Percentiles rank a stretch among this genome's conserved stretches.
These are phyloP conservation scores for Equus przewalskii DNA, from an alignment of 2,113 vertebrate species.

Conservation along the genomic window DNA sequence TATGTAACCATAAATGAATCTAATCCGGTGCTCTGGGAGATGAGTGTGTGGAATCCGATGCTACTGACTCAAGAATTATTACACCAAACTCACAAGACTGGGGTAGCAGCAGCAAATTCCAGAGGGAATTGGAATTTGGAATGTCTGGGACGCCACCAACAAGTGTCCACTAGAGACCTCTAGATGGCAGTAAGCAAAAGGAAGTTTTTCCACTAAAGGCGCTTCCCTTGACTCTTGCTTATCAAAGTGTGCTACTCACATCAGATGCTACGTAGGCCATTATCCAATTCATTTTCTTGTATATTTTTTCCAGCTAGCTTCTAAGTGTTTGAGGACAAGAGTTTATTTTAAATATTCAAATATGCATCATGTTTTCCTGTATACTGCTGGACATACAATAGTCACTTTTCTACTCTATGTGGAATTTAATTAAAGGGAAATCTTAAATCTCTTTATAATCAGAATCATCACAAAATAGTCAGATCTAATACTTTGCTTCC, in stretches of 20 bases:
- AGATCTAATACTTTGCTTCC: background rate
- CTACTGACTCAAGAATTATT: background rate
- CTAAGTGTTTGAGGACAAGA: background rate
- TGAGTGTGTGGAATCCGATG: background rate
- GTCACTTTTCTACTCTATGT: background rate
- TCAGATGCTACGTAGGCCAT: background rate
- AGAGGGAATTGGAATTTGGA: background rate
- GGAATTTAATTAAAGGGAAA: background rate
- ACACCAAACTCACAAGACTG: background rate
- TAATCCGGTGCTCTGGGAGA: background rate
- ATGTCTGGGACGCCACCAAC: background rate
- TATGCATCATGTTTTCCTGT: background rate
- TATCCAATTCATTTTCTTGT: background rate
- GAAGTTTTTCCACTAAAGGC: background rate
- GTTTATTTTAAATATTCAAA: background rate
- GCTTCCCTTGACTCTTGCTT: background rate
- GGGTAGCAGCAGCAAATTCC: background rate
- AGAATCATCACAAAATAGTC: background rate
- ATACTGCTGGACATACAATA: background rate
- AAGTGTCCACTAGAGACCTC: background rate
- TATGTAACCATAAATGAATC: background rate
- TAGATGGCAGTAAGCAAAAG: background rate
- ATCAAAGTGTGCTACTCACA: background rate
- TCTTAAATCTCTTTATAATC: background rate
- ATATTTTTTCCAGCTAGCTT: background rate